Evolutionary conservation across 2,113 vertebrate genomes (phyloP).

Genomic region (Osmerus mordax): DNA sequence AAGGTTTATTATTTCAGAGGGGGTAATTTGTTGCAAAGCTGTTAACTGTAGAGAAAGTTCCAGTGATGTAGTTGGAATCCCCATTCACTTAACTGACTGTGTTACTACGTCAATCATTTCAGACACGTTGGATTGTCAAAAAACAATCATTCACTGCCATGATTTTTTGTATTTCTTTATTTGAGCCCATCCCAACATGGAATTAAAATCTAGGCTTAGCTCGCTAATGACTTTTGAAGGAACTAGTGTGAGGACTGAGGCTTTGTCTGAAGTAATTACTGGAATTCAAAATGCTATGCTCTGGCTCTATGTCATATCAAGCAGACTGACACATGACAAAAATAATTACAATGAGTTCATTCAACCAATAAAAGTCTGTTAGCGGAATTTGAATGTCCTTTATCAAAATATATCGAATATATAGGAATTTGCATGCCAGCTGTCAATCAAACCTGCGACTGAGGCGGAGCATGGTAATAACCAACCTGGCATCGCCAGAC

Average conservation of each 20-base stretch:
- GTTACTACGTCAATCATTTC: slow-evolving; percentile 30
- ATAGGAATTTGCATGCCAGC: slow-evolving; percentile 47
- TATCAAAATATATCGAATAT: background rate
- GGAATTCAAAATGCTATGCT: slow-evolving; percentile 40
- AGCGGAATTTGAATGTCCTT: slow-evolving; percentile 44
- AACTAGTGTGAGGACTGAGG: slow-evolving; percentile 52
- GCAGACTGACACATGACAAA: slow-evolving; percentile 54
- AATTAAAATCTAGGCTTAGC: slow-evolving; percentile 59
- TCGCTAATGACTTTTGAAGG: slow-evolving; percentile 58
- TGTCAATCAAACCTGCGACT: slow-evolving; percentile 48
- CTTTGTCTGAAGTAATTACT: slow-evolving; percentile 65
- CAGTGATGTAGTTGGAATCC: slow-evolving; percentile 31
- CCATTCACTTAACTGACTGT: slow-evolving; percentile 1
- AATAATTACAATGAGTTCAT: slow-evolving; percentile 60
- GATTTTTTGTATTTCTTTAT: slow-evolving; percentile 41
- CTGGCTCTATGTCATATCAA: slow-evolving; percentile 53
- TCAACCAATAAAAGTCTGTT: slow-evolving; percentile 49
- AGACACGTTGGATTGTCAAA: slow-evolving; percentile 47
- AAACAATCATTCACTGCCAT: slow-evolving; percentile 55
- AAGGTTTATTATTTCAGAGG: too few relatives aligned
- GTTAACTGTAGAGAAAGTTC: slow-evolving; percentile 48
- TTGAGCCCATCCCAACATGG: slow-evolving; percentile 47
- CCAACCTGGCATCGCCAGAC: background rate
- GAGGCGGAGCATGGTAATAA: slow-evolving; percentile 40
- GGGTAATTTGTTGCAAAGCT: too few relatives aligned